Percentiles rank a stretch among this genome's conserved stretches.
Conservation (phyloP, 2,888 invertebrate genomes). For the Eupithecia abbreviata region DNA sequence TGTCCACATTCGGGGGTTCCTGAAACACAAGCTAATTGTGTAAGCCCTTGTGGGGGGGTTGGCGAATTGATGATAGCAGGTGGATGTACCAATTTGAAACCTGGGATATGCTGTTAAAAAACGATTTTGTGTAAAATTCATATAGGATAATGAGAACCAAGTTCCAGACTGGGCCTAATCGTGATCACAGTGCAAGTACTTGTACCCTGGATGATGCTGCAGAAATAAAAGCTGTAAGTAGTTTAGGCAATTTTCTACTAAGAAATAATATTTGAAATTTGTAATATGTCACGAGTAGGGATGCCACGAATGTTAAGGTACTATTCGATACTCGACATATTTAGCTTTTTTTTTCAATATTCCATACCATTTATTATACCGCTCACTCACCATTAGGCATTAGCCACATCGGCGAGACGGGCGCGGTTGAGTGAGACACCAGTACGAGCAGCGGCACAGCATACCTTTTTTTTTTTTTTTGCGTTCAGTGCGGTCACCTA, state of each 20-base stretch:
- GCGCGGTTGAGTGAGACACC: conserved; percentile 50
- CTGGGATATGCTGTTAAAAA: not conserved
- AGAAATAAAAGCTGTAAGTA: not conserved
- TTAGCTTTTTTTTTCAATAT: not conserved
- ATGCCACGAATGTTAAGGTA: not conserved
- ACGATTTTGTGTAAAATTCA: not conserved
- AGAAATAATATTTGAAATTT: not conserved
- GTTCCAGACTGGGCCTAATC: not conserved
- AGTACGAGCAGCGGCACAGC: conserved; percentile 43
- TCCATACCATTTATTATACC: not conserved
- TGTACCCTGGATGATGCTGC: not conserved
- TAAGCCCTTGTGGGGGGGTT: not conserved
- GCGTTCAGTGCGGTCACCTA: too few relatives aligned
- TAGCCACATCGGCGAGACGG: conserved; percentile 38
- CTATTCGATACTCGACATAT: not conserved
- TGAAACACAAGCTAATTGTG: conserved; percentile 44
- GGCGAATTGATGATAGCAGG: not conserved
- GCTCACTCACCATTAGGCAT: conserved; percentile 33
- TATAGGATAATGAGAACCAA: not conserved
- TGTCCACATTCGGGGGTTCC: conserved; percentile 73
- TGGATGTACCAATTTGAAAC: not conserved
- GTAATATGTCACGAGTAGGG: not conserved
- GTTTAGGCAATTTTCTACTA: not conserved
- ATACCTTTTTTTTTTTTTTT: too few relatives aligned
- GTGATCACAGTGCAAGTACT: not conserved